Conservation (phyloP, 2,113 vertebrate genomes). For the Osmerus mordax region DNA sequence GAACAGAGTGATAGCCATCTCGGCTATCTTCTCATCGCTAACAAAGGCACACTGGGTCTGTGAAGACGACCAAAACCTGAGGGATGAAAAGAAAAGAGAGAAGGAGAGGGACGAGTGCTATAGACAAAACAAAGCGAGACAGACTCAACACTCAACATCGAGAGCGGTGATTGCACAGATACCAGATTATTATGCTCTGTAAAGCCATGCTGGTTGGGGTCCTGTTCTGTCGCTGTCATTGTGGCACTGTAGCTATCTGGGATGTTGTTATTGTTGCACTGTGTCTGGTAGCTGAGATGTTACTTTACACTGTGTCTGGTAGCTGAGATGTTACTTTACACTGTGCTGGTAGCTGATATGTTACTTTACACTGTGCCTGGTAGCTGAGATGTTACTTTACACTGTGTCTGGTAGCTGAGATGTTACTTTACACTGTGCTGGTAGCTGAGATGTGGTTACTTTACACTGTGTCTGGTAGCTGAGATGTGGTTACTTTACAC, state of each 20-base stretch:
- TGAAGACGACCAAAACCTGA: constrained; percentile 30
- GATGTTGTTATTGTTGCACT: constrained; percentile 29
- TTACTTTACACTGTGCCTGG: too few relatives aligned
- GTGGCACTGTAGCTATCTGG: constrained; percentile 3
- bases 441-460: too few relatives aligned
- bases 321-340: too few relatives aligned
- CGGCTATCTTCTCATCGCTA: constrained; percentile 58
- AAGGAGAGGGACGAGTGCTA: constrained; percentile 39
- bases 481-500: too few relatives aligned
- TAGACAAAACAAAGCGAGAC: neutral
- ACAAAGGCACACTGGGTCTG: constrained; percentile 60
- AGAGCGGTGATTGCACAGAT: constrained; percentile 41
- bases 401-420: too few relatives aligned
- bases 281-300: too few relatives aligned
- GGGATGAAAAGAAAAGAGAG: constrained; percentile 53
- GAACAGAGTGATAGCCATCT: constrained; percentile 50
- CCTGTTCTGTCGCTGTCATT: constrained; percentile 39
- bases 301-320: too few relatives aligned
- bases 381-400: too few relatives aligned
- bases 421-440: too few relatives aligned
- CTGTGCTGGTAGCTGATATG: too few relatives aligned
- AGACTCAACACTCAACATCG: constrained; percentile 24
- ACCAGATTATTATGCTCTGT: constrained; percentile 34
- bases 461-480: too few relatives aligned
- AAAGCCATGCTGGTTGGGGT: constrained; percentile 62